These are phyloP conservation scores for Drosophila guanche DNA, from an alignment of 1,140 invertebrate species.

Conservation along the genomic window DNA sequence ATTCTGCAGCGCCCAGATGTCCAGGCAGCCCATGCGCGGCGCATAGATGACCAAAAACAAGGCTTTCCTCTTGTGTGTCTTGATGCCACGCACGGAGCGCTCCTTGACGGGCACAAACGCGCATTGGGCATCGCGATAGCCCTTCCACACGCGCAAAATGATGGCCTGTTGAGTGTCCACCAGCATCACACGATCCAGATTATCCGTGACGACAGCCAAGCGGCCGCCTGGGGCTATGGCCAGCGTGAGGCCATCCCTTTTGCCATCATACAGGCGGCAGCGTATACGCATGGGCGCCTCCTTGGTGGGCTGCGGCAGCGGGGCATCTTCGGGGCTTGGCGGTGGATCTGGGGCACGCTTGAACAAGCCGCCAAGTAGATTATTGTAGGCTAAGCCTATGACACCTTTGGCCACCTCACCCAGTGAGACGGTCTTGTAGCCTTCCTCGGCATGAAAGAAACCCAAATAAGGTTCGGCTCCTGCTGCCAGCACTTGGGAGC, in stretches of 20 bases:
- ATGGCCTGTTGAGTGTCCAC: constrained; percentile 92
- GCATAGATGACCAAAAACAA: constrained; percentile 94
- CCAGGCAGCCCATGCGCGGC: constrained; percentile 91
- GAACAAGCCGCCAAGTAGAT: constrained; percentile 69
- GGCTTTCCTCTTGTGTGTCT: constrained; percentile 84
- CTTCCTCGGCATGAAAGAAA: constrained; percentile 95
- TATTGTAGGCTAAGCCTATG: constrained; percentile 90
- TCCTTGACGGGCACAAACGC: constrained; percentile 89
- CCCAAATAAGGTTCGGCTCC: constrained; percentile 93
- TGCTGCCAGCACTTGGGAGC: constrained; percentile 90
- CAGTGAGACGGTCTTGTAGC: constrained; percentile 89
- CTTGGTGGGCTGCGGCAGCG: constrained; percentile 84
- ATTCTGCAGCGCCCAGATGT: constrained; percentile 93
- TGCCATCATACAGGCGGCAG: constrained; percentile 93
- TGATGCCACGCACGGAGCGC: constrained; percentile 72
- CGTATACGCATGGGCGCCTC: constrained; percentile 88
- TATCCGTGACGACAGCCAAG: constrained; percentile 92
- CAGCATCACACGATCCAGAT: constrained; percentile 93
- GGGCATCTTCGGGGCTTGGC: constrained; percentile 36
- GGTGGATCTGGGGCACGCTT: constrained; percentile 40
- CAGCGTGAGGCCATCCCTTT: constrained; percentile 89
- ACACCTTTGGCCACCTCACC: constrained; percentile 94
- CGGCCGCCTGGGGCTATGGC: constrained; percentile 91
- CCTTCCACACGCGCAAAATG: constrained; percentile 95
- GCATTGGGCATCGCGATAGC: constrained; percentile 96